Evolutionary conservation across 2,888 invertebrate species (phyloP).

Genomic region (Caenorhabditis imperialis): DNA sequence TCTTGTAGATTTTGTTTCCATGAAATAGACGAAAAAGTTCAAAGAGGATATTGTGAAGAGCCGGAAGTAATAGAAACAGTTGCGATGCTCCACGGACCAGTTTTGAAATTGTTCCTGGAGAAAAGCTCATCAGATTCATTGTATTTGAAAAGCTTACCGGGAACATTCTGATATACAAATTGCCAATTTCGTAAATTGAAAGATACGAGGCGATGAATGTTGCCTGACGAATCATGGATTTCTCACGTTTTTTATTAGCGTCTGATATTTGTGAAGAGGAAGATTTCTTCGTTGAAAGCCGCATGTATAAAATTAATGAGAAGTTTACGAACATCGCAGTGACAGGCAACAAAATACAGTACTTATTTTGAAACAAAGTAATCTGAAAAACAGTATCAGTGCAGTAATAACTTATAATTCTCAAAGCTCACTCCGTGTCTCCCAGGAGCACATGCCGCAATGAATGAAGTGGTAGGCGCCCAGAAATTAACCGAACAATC

Average conservation of each 20-base stretch:
- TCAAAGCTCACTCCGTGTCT: no score
- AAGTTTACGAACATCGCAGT: constrained; percentile 16
- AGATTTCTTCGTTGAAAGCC: background rate
- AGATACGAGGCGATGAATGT: constrained; percentile 15
- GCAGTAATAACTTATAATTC: no score
- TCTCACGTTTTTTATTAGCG: constrained; percentile 26
- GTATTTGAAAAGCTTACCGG: constrained; percentile 2
- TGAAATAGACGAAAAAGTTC: constrained; percentile 32
- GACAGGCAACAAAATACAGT: constrained; percentile 14
- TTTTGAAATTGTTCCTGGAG: constrained; percentile 29
- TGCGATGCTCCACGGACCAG: constrained; percentile 9
- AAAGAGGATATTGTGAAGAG: constrained; percentile 13
- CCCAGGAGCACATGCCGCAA: no score
- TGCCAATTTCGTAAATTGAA: constrained; percentile 22
- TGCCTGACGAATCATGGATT: constrained; percentile 25
- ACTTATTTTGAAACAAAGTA: constrained; percentile 36
- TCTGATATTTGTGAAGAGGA: background rate
- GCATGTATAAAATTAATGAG: constrained; percentile 3
- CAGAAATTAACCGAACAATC: no score
- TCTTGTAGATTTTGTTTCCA: constrained; percentile 6
- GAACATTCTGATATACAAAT: constrained; percentile 11
- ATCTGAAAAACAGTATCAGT: constrained; percentile 6
- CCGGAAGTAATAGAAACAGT: constrained; percentile 8
- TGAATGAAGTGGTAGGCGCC: no score
- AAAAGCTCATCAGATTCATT: background rate